A percentile compares a stretch with the other conserved stretches of the same genome.
phyloP scores from a whole-genome alignment of 1,140 invertebrate genomes.

The Neodiprion lecontei region DNA sequence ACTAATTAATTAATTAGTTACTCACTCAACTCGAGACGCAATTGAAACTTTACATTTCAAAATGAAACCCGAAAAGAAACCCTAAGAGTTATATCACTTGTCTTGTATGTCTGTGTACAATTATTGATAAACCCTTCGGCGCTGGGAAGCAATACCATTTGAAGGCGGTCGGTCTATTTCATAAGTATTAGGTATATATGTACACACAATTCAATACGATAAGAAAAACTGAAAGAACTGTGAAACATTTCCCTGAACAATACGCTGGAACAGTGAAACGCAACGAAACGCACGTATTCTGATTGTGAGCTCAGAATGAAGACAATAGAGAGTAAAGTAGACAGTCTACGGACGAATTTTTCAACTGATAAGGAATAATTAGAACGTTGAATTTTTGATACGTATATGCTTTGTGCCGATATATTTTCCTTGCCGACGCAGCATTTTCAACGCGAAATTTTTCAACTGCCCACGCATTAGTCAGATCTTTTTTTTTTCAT shows the following conservation, averaged over 20 bases:
- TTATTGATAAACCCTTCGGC: conserved; percentile 3
- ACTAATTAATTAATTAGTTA: neutral
- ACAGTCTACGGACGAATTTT: neutral
- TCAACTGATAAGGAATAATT: neutral
- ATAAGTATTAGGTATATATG: no score
- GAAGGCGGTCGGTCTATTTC: neutral
- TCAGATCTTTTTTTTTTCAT: no score
- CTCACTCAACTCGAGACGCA: neutral
- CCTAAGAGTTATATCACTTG: neutral
- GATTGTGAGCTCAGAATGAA: no score
- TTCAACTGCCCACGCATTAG: no score
- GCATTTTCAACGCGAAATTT: no score
- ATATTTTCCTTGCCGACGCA: no score
- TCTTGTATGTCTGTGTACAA: neutral
- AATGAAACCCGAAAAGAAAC: neutral
- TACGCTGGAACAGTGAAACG: no score
- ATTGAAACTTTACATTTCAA: conserved; percentile 6
- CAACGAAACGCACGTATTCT: no score
- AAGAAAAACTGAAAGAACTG: neutral
- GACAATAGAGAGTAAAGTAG: neutral
- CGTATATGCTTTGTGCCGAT: neutral
- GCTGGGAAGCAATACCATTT: neutral
- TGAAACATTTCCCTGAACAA: neutral
- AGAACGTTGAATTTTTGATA: conserved; percentile 1
- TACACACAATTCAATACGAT: no score